Percentiles rank a stretch among this genome's conserved stretches.
phyloP scores from a whole-genome alignment of 1,140 invertebrate genomes.

The Nixonia krombeini region DNA sequence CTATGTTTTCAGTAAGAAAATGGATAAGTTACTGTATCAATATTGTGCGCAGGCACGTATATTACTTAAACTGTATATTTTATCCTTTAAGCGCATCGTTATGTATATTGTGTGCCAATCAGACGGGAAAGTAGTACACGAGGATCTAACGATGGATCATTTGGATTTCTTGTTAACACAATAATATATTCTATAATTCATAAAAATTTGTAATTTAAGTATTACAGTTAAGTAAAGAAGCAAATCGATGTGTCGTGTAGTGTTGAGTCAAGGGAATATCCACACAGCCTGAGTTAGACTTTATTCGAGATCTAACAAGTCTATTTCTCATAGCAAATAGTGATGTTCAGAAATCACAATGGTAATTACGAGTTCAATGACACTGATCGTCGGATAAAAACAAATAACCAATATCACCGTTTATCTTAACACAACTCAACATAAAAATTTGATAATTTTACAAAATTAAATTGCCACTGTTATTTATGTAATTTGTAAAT shows the following conservation, averaged over 20 bases:
- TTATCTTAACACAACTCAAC: too few relatives aligned
- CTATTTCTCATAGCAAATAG: constrained; percentile 12
- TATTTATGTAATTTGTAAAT: too few relatives aligned
- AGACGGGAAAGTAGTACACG: background rate
- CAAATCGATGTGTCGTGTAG: constrained; percentile 15
- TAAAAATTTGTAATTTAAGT: constrained; percentile 40
- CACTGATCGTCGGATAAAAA: too few relatives aligned
- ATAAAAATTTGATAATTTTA: too few relatives aligned
- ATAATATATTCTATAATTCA: constrained; percentile 46
- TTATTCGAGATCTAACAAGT: constrained; percentile 54
- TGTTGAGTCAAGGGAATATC: constrained; percentile 30
- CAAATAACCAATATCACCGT: too few relatives aligned
- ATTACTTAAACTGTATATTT: background rate
- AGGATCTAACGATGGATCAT: constrained; percentile 2
- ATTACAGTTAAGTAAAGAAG: constrained; percentile 54
- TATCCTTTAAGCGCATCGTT: background rate
- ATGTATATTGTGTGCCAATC: background rate
- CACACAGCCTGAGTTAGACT: too few relatives aligned
- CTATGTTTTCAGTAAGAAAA: too few relatives aligned
- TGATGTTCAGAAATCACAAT: too few relatives aligned
- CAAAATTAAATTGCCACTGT: too few relatives aligned
- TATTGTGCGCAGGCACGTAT: background rate
- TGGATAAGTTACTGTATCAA: background rate
- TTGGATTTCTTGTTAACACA: too few relatives aligned
- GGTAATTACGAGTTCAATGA: constrained; percentile 5